phyloP scores from a whole-genome alignment of 2,113 vertebrate species.

The Erythrocebus patas region DNA sequence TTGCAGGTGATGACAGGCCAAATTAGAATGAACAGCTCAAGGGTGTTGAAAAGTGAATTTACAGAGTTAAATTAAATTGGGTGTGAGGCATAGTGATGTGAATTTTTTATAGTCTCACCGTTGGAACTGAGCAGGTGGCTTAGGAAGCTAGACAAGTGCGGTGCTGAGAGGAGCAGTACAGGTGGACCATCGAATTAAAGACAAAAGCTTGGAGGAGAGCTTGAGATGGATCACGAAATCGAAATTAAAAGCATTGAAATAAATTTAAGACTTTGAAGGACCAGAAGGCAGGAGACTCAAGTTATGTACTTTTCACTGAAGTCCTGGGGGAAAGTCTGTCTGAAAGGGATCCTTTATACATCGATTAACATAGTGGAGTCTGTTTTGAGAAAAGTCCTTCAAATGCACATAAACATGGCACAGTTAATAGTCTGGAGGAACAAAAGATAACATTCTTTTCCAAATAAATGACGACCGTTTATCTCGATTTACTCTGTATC shows the following conservation, averaged over 20 bases:
- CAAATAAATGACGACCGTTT: slow-evolving; percentile 10
- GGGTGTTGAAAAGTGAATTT: neutral
- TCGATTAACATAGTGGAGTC: neutral
- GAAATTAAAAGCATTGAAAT: neutral
- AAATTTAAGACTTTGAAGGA: neutral
- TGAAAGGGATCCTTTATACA: neutral
- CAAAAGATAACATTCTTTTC: slow-evolving; percentile 1
- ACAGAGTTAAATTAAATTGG: slow-evolving; percentile 40
- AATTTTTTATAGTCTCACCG: neutral
- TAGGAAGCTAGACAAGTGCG: neutral
- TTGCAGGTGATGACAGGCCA: neutral
- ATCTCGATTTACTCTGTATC: neutral
- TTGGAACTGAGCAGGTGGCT: neutral
- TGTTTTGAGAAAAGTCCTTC: slow-evolving; percentile 20
- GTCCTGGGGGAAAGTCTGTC: neutral
- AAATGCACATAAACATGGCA: slow-evolving; percentile 18
- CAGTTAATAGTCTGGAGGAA: neutral
- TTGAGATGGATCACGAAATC: neutral
- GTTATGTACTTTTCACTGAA: neutral
- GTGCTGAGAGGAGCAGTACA: neutral
- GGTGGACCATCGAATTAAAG: neutral
- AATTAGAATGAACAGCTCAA: neutral
- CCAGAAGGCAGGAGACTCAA: neutral
- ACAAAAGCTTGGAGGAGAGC: neutral
- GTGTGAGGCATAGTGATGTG: neutral